These are phyloP conservation scores for Morone chrysops DNA, from an alignment of 2,113 vertebrate species.

Conservation along the genomic window DNA sequence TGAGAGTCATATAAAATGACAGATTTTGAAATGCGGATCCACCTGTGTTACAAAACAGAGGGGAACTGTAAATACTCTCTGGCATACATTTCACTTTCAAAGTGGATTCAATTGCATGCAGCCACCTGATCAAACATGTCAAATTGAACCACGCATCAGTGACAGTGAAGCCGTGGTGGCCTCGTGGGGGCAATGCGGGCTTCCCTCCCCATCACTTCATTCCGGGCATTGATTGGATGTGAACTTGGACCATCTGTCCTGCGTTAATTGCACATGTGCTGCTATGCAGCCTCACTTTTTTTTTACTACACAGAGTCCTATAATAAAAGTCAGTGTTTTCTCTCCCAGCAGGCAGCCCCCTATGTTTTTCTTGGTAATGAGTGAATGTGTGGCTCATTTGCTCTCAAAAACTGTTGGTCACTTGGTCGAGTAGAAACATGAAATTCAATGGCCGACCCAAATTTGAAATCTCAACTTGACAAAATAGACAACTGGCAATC, in stretches of 20 bases:
- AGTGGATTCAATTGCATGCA: slow-evolving; percentile 42
- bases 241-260: slow-evolving; percentile 78
- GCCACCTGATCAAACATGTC: slow-evolving; percentile 78
- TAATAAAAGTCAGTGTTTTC: slow-evolving; percentile 39
- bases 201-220: slow-evolving; percentile 63
- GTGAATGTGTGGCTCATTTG: slow-evolving; percentile 36
- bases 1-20: slow-evolving; percentile 66
- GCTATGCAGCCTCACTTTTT: slow-evolving; percentile 42
- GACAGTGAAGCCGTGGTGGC: slow-evolving; percentile 36
- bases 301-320: slow-evolving; percentile 35
- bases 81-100: slow-evolving; percentile 68
- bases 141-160: slow-evolving; percentile 53
- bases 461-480: background rate
- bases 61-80: slow-evolving; percentile 54
- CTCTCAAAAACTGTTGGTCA: slow-evolving; percentile 40
- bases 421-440: slow-evolving; percentile 7
- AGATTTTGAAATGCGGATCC: slow-evolving; percentile 57
- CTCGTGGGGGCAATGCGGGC: slow-evolving; percentile 50
- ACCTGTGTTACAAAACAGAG: slow-evolving; percentile 62
- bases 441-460: slow-evolving; percentile 1
- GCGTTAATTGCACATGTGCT: slow-evolving; percentile 72
- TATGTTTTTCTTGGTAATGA: slow-evolving; percentile 22
- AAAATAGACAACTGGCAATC: background rate
- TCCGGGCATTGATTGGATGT: slow-evolving; percentile 68
- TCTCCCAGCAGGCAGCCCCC: slow-evolving; percentile 16